Evolutionary conservation across 2,797 vertebrate species (phyloP).

Genomic region (Masticophis lateralis): DNA sequence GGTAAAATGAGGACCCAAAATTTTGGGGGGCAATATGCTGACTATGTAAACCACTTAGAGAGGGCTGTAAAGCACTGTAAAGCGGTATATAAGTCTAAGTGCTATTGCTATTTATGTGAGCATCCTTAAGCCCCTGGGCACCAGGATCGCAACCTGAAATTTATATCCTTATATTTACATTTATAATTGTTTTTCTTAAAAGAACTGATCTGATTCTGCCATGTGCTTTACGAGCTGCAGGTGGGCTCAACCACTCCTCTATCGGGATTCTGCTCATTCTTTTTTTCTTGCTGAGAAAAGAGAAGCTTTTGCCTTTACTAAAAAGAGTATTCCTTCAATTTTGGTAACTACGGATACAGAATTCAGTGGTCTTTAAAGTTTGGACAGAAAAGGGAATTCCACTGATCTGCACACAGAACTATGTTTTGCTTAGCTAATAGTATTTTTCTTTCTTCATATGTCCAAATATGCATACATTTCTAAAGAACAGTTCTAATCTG

Average conservation of each 20-base stretch:
- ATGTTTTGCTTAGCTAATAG: background rate
- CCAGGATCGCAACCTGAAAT: background rate
- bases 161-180: background rate
- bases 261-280: background rate
- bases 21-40: too few relatives aligned
- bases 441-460: slow-evolving; percentile 1
- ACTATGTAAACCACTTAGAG: too few relatives aligned
- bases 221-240: background rate
- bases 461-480: background rate
- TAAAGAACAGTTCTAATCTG: background rate
- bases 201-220: background rate
- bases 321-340: background rate
- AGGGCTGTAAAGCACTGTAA: too few relatives aligned
- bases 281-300: background rate
- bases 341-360: background rate
- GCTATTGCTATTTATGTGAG: too few relatives aligned
- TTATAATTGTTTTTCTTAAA: background rate
- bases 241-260: background rate
- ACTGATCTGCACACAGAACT: background rate
- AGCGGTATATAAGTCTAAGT: too few relatives aligned
- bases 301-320: background rate
- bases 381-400: slow-evolving; percentile 12
- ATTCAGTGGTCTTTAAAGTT: background rate
- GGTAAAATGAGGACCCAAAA: too few relatives aligned
- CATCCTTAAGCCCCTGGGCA: background rate